A percentile compares a stretch with the other conserved stretches of the same genome.
Conservation (phyloP, 2,888 invertebrate genomes). For the Hylaea fasciaria region DNA sequence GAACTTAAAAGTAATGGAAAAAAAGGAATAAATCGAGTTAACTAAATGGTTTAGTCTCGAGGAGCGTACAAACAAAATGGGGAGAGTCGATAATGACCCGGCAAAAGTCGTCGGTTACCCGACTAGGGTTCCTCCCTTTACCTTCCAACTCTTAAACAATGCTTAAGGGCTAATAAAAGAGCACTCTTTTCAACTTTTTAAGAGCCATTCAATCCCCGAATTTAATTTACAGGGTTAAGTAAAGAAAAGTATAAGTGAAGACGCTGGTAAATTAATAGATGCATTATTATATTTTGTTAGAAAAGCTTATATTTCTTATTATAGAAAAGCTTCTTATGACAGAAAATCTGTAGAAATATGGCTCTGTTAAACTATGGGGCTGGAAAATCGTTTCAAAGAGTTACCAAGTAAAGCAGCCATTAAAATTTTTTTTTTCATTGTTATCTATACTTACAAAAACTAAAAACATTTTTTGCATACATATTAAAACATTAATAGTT, state of each 20-base stretch:
- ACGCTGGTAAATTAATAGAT: neutral
- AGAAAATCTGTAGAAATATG: no score
- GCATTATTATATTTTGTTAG: neutral
- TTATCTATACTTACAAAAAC: no score
- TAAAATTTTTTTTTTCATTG: no score
- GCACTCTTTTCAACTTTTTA: slow-evolving; percentile 71
- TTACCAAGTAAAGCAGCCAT: no score
- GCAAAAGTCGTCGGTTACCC: slow-evolving; percentile 68
- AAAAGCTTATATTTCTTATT: neutral
- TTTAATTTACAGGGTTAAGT: slow-evolving; percentile 49
- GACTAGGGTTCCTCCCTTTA: slow-evolving; percentile 66
- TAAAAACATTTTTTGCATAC: no score
- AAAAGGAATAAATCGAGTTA: slow-evolving; percentile 57
- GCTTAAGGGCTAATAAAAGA: slow-evolving; percentile 79
- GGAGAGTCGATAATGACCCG: slow-evolving; percentile 75
- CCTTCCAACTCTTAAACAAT: slow-evolving; percentile 78
- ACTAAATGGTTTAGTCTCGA: slow-evolving; percentile 56
- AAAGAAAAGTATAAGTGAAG: slow-evolving; percentile 38
- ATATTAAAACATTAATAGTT: no score
- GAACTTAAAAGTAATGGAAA: slow-evolving; percentile 38
- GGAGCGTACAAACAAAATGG: slow-evolving; percentile 68
- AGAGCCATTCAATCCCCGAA: slow-evolving; percentile 49
- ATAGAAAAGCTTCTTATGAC: no score
- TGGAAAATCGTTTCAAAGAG: neutral
- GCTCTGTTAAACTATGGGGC: no score